phyloP scores from a whole-genome alignment of 2,113 vertebrate species.

The Syngnathus scovelli region DNA sequence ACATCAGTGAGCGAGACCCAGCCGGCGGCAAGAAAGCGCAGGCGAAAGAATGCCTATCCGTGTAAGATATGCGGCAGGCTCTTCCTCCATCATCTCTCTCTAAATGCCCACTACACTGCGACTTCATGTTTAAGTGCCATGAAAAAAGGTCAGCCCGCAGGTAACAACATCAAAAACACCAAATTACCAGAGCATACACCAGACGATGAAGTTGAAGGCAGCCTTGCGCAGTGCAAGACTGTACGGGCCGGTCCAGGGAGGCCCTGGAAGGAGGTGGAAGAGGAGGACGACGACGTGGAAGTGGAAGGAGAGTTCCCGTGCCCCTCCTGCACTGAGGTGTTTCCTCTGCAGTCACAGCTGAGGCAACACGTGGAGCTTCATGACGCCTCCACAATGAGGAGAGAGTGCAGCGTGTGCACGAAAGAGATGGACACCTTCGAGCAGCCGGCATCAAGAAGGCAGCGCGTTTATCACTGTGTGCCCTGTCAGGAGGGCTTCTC shows the following conservation, averaged over 20 bases:
- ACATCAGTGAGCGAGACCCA: constrained; percentile 20
- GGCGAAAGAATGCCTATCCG: constrained; percentile 33
- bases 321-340: constrained; percentile 65
- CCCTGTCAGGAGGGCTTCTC: constrained; percentile 68
- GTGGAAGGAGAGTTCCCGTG: constrained; percentile 61
- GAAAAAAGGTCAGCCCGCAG: neutral
- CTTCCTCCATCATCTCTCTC: constrained; percentile 65
- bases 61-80: constrained; percentile 64
- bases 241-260: constrained; percentile 13
- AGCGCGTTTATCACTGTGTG: constrained; percentile 67
- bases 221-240: constrained; percentile 1
- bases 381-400: constrained; percentile 38
- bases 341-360: constrained; percentile 51
- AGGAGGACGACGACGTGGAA: constrained; percentile 36
- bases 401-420: constrained; percentile 65
- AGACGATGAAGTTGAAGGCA: constrained; percentile 10
- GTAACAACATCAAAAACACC: constrained; percentile 15
- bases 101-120: constrained; percentile 47
- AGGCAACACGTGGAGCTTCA: constrained; percentile 60
- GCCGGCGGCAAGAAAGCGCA: constrained; percentile 15
- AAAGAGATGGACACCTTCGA: constrained; percentile 47
- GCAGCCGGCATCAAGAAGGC: constrained; percentile 25
- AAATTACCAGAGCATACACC: constrained; percentile 8
- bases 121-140: neutral
- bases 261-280: constrained; percentile 22